Percentiles rank a stretch among this genome's conserved stretches.
Conservation (phyloP, 1,140 invertebrate species). For the Cepaea nemoralis region DNA sequence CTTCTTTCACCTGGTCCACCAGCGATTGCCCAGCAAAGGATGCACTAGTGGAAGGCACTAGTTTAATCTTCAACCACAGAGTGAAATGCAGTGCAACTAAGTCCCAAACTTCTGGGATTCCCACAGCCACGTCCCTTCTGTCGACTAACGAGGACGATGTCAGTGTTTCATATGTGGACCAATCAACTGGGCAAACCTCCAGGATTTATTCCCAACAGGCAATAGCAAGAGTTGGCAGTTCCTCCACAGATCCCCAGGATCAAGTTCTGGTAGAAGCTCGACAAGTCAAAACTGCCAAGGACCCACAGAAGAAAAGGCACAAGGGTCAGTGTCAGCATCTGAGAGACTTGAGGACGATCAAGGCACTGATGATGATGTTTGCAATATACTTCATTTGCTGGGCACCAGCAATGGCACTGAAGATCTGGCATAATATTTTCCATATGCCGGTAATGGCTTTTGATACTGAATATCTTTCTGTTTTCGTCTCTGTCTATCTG, state of each 20-base stretch:
- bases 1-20: neutral
- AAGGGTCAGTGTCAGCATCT: conserved; percentile 9
- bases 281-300: neutral
- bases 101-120: neutral
- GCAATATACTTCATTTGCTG: conserved; percentile 20
- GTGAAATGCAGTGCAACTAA: neutral
- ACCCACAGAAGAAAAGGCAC: neutral
- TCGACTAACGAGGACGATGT: neutral
- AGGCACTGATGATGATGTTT: conserved; percentile 25
- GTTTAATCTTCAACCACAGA: neutral
- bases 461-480: no score
- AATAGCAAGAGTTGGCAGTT: neutral
- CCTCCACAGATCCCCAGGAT: neutral
- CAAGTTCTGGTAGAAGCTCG: neutral
- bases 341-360: conserved; percentile 12
- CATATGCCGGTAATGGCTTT: neutral
- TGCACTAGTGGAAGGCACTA: no score
- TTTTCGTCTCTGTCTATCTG: no score
- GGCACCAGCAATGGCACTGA: neutral
- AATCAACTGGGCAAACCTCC: neutral
- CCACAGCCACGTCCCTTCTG: neutral
- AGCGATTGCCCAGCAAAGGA: neutral
- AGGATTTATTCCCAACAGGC: neutral
- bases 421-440: neutral
- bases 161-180: neutral